These are phyloP conservation scores for Columba guinea DNA, from an alignment of 2,797 vertebrate species.

Conservation along the genomic window DNA sequence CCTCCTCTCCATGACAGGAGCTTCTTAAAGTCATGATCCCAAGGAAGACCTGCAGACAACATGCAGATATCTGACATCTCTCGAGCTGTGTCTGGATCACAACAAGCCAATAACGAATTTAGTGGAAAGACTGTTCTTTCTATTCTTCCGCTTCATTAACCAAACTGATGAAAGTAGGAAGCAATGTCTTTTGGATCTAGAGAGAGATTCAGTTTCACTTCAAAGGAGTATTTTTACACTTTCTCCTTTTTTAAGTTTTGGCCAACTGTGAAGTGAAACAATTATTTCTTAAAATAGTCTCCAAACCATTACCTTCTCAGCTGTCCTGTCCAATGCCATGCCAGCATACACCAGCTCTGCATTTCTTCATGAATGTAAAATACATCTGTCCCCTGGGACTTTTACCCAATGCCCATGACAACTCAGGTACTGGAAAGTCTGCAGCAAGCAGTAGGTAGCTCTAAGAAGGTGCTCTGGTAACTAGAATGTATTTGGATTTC, in stretches of 20 bases:
- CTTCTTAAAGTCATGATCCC: neutral
- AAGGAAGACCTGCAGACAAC: neutral
- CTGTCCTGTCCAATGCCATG: too few relatives aligned
- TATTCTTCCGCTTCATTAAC: neutral
- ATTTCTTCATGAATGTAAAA: neutral
- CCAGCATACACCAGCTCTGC: neutral
- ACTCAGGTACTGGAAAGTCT: neutral
- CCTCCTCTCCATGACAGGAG: neutral
- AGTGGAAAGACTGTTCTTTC: neutral
- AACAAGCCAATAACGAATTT: neutral
- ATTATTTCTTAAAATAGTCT: neutral
- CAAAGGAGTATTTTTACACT: neutral
- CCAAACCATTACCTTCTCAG: neutral
- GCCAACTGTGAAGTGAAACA: neutral
- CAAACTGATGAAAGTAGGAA: neutral
- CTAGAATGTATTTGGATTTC: neutral
- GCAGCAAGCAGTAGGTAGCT: neutral
- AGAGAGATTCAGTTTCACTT: neutral
- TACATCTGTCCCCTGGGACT: neutral
- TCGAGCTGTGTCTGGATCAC: neutral
- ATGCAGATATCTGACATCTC: fast-evolving
- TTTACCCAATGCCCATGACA: neutral
- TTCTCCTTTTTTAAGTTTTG: neutral
- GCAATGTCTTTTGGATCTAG: neutral
- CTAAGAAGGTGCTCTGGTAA: neutral